Conservation (phyloP, 2,113 vertebrate genomes). For the Gymnobelideus leadbeateri region DNA sequence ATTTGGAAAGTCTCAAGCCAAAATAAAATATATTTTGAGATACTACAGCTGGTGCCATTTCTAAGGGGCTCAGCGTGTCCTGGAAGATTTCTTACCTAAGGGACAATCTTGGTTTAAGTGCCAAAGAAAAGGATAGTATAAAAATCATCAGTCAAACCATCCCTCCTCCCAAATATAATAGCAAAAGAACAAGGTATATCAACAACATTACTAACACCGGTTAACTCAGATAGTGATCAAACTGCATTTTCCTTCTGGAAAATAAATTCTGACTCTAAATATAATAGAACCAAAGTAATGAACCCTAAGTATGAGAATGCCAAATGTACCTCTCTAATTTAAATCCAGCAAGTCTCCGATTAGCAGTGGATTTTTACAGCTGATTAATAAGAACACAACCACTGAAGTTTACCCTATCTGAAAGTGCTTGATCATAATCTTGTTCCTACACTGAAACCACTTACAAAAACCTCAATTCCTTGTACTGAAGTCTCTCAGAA, state of each 20-base stretch:
- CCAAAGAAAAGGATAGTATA: not conserved
- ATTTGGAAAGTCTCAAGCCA: not conserved
- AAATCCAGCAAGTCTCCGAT: not conserved
- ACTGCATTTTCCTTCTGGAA: constrained; percentile 2
- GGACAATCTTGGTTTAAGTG: constrained; percentile 22
- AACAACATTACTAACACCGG: not conserved
- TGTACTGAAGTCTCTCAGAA: constrained; percentile 24
- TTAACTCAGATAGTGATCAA: constrained; percentile 54
- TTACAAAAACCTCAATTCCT: constrained; percentile 44
- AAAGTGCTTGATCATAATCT: constrained; percentile 16
- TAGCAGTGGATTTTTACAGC: not conserved
- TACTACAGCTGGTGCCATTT: not conserved
- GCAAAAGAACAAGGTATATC: not conserved
- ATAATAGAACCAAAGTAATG: constrained; percentile 35
- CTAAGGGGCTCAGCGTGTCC: not conserved
- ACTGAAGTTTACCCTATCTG: not conserved
- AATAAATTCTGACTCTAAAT: not conserved
- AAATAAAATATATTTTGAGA: not conserved
- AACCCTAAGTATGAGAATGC: accelerated
- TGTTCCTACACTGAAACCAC: constrained; percentile 33
- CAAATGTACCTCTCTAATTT: not conserved
- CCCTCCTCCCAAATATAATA: not conserved
- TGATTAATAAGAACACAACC: constrained; percentile 14
- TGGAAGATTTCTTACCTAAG: not conserved
- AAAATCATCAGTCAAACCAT: not conserved